A percentile compares a stretch with the other conserved stretches of the same genome.
phyloP scores from a whole-genome alignment of 2,888 invertebrate genomes.

The Nemapogon koenigi region DNA sequence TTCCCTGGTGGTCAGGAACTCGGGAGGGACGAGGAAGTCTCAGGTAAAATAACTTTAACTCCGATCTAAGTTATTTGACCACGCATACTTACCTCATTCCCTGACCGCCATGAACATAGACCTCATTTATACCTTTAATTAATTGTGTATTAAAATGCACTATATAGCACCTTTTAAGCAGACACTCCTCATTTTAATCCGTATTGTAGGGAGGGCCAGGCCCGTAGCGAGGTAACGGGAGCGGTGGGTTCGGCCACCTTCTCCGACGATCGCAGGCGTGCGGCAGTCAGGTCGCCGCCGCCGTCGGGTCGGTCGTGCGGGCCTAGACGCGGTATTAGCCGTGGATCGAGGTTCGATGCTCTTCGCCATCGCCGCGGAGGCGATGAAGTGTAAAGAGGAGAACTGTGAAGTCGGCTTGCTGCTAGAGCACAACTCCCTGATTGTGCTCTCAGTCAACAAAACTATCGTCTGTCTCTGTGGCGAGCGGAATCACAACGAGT shows the following conservation, averaged over 20 bases:
- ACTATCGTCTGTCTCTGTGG: slow-evolving; percentile 62
- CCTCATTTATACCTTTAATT: no score
- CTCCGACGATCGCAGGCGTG: slow-evolving; percentile 27
- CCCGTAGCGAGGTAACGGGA: slow-evolving; percentile 61
- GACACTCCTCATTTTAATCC: no score
- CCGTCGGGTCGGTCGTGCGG: slow-evolving; percentile 43
- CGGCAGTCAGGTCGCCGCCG: slow-evolving; percentile 54
- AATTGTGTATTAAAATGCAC: no score
- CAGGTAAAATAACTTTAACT: no score
- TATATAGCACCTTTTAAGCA: no score
- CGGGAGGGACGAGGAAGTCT: no score
- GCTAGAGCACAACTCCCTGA: slow-evolving; percentile 58
- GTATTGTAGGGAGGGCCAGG: slow-evolving; percentile 38
- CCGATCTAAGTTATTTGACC: no score
- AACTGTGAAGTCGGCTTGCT: slow-evolving; percentile 63
- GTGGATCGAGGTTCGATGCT: slow-evolving; percentile 49
- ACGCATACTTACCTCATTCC: no score
- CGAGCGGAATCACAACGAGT: slow-evolving; percentile 49
- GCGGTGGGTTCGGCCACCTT: slow-evolving; percentile 45
- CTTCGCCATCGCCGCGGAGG: slow-evolving; percentile 61
- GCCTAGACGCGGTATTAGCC: no score
- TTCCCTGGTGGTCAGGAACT: no score
- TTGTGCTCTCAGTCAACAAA: slow-evolving; percentile 58
- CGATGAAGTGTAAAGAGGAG: slow-evolving; percentile 66
- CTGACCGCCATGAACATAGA: no score